Base-by-base conservation (phyloP, 2,797 vertebrate species). In the Ceryle rudis region DNA sequence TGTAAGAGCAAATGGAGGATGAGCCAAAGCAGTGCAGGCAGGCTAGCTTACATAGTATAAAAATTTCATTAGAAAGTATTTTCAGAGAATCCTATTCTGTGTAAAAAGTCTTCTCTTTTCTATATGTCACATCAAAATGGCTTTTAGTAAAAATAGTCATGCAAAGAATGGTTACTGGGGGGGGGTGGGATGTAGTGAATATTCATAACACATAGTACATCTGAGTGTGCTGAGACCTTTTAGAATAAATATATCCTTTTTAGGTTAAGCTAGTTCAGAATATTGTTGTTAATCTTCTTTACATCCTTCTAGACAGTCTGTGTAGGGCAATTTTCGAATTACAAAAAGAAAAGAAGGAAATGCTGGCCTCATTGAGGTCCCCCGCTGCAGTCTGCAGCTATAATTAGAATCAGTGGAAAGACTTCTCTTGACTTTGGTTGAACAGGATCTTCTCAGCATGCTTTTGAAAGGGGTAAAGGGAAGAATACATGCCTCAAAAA, bases 11-110 rank as follows among this genome's bases (percentile, higher is more conserved):
- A 61, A 46, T 16, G n/a, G 71, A 85, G 75, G 62, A 66, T 88
- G 41, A 93, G 31, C 46, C 18, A 62, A 92, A 91, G 41, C 65
- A 83, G 8, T 25, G 20, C 61, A 81, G 65, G 88, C 82, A 86
- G 85, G n/a, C 73, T 62, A 90, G 82, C 89, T 95, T 91, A 84
- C 42, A 41, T 3, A 57, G 62, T 61, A 85, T 90, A 93, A 94
- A 94, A 91, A 87, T 67, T 84, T 94, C 74, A 95, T 89, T 93
- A 94, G 80, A 46, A 89, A 93, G 64, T 71, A 58, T 96, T 91
- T 95, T 55, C 10, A 73, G 51, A 35, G 77, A 95, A 94, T 92
- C 70, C 60, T 80, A 9, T 94, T 95, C 82, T 80, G 67, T 52
- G 52, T 51, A 57, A 87, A 75, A 92, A 61, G 61, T 58, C 55